These are phyloP conservation scores for Sebastes umbrosus DNA, from an alignment of 2,797 vertebrate species.

Conservation along the genomic window DNA sequence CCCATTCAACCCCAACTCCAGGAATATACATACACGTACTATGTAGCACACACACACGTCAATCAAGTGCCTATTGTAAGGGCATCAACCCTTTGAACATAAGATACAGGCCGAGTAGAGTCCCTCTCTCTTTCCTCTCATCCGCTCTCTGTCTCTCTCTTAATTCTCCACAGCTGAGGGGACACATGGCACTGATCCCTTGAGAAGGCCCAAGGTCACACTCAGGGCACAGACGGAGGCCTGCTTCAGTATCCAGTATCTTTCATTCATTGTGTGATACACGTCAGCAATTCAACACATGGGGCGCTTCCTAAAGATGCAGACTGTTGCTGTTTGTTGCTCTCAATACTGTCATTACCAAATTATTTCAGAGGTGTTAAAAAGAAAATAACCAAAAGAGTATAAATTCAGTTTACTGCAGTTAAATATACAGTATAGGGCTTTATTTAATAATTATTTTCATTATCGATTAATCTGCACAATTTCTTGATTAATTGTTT, in stretches of 20 bases:
- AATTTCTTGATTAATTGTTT: not conserved
- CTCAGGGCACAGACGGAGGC: conserved; percentile 53
- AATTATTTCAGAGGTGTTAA: not conserved
- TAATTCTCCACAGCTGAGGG: conserved; percentile 81
- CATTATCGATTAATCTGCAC: not conserved
- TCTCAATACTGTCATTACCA: not conserved
- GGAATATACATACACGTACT: conserved; percentile 41
- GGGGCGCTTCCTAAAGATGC: conserved; percentile 4
- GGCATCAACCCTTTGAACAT: conserved; percentile 58
- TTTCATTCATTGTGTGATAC: conserved; percentile 55
- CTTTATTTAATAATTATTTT: not conserved
- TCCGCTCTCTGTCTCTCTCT: conserved; percentile 37
- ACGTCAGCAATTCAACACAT: conserved; percentile 40
- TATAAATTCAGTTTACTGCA: not conserved
- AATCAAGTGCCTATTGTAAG: conserved; percentile 56
- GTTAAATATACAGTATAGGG: not conserved
- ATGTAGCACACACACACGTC: conserved; percentile 53
- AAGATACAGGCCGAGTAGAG: conserved; percentile 43
- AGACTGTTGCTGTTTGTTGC: not conserved
- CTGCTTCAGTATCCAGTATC: conserved; percentile 55
- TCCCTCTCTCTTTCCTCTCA: conserved; percentile 29
- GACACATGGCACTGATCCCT: conserved; percentile 78
- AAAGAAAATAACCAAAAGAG: not conserved
- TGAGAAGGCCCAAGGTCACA: conserved; percentile 77
- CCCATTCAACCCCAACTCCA: conserved; percentile 18